These are phyloP conservation scores for Enteromius radiatus DNA, from an alignment of 2,797 vertebrate genomes.

Conservation along the genomic window DNA sequence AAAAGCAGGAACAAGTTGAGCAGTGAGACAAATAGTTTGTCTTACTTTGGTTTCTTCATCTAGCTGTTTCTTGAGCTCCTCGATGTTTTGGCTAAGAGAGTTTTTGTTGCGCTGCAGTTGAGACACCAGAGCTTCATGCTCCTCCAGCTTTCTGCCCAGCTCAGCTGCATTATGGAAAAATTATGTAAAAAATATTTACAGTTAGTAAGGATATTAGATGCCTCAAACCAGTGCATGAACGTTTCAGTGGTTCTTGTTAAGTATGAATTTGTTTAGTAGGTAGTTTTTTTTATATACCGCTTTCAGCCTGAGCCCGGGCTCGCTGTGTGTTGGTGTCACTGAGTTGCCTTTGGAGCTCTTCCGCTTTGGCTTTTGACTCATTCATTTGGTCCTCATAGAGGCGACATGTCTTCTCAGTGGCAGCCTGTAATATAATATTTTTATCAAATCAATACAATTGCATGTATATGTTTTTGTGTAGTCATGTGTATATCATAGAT, in stretches of 20 bases:
- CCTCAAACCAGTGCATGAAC: neutral
- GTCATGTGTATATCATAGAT: neutral
- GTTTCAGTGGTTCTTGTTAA: neutral
- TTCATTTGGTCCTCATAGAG: constrained; percentile 91
- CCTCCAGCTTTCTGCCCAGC: constrained; percentile 86
- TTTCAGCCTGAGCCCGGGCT: constrained; percentile 86
- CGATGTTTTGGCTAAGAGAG: constrained; percentile 84
- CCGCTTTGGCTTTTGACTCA: constrained; percentile 87
- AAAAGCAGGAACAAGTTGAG: constrained; percentile 1
- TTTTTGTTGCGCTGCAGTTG: constrained; percentile 89
- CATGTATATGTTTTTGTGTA: neutral
- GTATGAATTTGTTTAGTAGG: neutral
- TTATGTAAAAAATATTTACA: neutral
- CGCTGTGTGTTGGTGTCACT: constrained; percentile 79
- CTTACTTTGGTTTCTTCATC: constrained; percentile 93
- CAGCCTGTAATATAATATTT: constrained; percentile 75
- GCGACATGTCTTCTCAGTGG: constrained; percentile 87
- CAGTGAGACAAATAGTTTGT: neutral
- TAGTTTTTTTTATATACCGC: constrained; percentile 70
- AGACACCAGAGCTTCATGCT: constrained; percentile 86
- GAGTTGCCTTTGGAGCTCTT: constrained; percentile 91
- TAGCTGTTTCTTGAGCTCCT: constrained; percentile 91
- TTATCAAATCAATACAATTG: neutral
- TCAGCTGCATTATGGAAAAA: constrained; percentile 75
- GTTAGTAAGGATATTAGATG: neutral